Evolutionary conservation across 2,797 vertebrate species (phyloP).

Genomic region (Odontamblyopus lacepedii): DNA sequence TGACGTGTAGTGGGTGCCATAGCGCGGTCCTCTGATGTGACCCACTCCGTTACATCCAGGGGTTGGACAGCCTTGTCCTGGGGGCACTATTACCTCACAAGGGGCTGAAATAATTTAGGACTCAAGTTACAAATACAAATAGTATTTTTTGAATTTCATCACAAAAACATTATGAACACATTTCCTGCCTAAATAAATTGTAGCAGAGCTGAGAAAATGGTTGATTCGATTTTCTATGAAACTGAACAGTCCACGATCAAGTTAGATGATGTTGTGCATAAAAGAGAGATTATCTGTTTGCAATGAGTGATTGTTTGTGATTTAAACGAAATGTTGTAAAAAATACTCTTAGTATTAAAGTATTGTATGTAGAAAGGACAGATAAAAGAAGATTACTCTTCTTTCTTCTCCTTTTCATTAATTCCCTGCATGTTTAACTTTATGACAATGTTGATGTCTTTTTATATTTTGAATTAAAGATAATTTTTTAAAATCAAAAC

Average conservation of each 20-base stretch:
- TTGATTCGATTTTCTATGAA: background rate
- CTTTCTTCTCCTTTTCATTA: no score
- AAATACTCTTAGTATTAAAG: no score
- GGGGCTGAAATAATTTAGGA: slow-evolving; percentile 68
- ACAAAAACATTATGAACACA: background rate
- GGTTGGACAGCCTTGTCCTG: slow-evolving; percentile 88
- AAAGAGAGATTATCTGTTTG: no score
- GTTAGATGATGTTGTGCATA: background rate
- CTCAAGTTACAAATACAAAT: background rate
- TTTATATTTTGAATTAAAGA: no score
- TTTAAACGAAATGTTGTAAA: no score
- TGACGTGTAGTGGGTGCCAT: slow-evolving; percentile 91
- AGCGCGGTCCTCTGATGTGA: slow-evolving; percentile 87
- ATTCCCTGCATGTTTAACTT: no score
- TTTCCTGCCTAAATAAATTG: background rate
- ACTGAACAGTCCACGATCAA: background rate
- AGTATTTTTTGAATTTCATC: background rate
- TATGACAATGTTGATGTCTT: no score
- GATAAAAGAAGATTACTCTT: no score
- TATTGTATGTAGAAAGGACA: no score
- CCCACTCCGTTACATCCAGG: slow-evolving; percentile 88
- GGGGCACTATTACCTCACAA: slow-evolving; percentile 67
- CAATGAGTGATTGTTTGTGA: no score
- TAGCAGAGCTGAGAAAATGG: background rate
- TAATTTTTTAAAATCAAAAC: no score